Evolutionary conservation across 1,140 invertebrate genomes (phyloP), one percentile per base, ranked within the genome.

Genomic region (Metaphire vulgaris): DNA sequence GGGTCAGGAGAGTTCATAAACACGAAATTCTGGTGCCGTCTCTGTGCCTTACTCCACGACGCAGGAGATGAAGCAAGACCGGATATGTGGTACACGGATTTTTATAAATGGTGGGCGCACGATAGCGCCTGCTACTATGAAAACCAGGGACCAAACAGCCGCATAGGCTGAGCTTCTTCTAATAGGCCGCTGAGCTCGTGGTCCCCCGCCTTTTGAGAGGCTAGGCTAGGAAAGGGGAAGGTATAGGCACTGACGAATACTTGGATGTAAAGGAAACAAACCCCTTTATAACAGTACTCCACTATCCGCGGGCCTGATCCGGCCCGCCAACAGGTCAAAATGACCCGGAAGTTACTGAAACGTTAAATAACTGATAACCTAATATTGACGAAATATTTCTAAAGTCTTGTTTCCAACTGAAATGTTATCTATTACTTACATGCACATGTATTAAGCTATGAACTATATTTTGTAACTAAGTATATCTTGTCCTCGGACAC

Each of bases 11-110:
- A 68, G 1, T 81, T 83, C 77, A 81, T 85, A 29, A 80, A 85
- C 76, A 85, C 84, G 0, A 80, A 91, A 82, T 98, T 96, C 85
- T 97, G 95, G 91, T 98, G 96, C 83, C 90, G 96, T 0, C 88
- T 98, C 26, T 98, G 96, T 85, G 91, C 94, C 0, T 74, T 85
- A 79, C 34, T 83, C n/a, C 81, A 84, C 66, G 83, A 82, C 66
- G 78, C 74, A 6, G 79, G n/a, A n/a, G 83, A 84, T 56, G 72
- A 77, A 1, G 74, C 79, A 6, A 74, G 66, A 29, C 78, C 73
- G 2, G 30, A 16, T 41, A 69, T 74, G 72, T 74, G 72, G 72
- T 74, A 74, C 41, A 15, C n/a, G 26, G 72, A 64, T 26, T 6
- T 74, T 1, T n/a, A n/a, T 26, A 33, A n/a, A 0, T 74, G 72